Percentiles rank a stretch among this genome's conserved stretches.
These are phyloP conservation scores for Acleris cristana DNA, from an alignment of 2,888 invertebrate species.

Conservation along the genomic window DNA sequence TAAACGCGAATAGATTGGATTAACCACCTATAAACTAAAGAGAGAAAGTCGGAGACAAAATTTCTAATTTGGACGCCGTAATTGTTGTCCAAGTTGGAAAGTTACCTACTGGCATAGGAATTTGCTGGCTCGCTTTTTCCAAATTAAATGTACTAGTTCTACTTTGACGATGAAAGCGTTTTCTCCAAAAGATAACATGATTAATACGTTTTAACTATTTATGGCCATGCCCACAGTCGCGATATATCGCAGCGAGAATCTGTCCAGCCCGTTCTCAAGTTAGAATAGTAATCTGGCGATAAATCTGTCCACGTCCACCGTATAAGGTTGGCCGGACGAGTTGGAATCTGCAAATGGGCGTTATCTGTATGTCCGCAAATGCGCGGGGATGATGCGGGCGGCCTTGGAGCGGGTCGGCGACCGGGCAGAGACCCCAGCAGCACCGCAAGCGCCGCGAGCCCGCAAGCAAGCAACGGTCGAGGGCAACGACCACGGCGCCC, in stretches of 20 bases:
- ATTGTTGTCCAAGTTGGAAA: conserved; percentile 38
- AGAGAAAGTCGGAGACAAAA: conserved; percentile 37
- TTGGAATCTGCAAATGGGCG: conserved; percentile 67
- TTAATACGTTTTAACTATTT: conserved; percentile 16
- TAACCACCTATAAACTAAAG: conserved; percentile 25
- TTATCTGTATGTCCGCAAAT: conserved; percentile 66
- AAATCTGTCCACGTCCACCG: conserved; percentile 42
- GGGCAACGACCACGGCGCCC: conserved; percentile 78
- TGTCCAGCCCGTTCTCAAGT: conserved; percentile 20
- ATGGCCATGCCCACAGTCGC: neutral
- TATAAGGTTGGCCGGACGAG: conserved; percentile 46
- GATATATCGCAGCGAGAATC: conserved; percentile 1
- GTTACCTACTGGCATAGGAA: conserved; percentile 34
- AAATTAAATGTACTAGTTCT: conserved; percentile 33
- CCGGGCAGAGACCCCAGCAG: conserved; percentile 82
- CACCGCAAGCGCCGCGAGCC: conserved; percentile 64
- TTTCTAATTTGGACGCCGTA: conserved; percentile 36
- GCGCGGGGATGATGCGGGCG: conserved; percentile 80
- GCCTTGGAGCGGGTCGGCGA: conserved; percentile 81
- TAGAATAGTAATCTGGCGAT: conserved; percentile 38
- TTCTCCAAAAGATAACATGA: conserved; percentile 13
- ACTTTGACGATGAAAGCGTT: conserved; percentile 29
- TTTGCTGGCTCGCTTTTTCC: conserved; percentile 34
- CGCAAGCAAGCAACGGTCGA: conserved; percentile 79
- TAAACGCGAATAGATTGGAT: conserved; percentile 19